phyloP scores from a whole-genome alignment of 2,113 vertebrate species.

The Paratilapia polleni region DNA sequence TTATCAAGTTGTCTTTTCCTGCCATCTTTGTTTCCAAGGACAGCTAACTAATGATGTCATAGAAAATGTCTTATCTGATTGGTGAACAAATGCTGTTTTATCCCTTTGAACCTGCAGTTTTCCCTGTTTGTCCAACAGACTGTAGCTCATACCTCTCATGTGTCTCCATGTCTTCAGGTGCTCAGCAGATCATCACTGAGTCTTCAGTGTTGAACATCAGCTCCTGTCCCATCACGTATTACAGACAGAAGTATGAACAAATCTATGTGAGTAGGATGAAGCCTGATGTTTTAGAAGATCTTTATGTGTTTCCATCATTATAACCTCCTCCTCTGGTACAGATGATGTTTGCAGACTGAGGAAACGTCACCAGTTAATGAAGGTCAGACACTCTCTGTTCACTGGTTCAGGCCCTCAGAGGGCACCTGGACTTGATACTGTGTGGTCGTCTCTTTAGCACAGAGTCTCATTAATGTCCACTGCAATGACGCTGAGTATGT shows the following conservation, averaged over 20 bases:
- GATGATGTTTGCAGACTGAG: not conserved
- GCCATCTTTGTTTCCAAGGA: not conserved
- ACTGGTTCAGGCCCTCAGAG: no score
- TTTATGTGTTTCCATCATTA: not conserved
- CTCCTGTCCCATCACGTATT: conserved; percentile 6
- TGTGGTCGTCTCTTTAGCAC: no score
- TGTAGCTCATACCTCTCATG: not conserved
- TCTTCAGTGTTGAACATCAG: not conserved
- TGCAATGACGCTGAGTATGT: not conserved
- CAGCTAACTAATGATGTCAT: not conserved
- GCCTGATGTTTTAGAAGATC: not conserved
- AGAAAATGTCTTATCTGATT: no score
- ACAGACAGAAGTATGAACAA: not conserved
- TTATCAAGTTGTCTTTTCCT: not conserved
- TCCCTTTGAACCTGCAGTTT: not conserved
- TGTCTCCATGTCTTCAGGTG: conserved; percentile 4
- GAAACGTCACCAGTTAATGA: not conserved
- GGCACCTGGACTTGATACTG: not conserved
- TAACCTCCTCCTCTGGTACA: not conserved
- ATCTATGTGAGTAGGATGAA: not conserved
- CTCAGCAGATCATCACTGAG: not conserved
- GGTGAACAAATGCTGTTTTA: not conserved
- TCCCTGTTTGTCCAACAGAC: not conserved
- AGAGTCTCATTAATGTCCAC: not conserved
- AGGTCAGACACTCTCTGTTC: not conserved